phyloP scores from a whole-genome alignment of 2,888 invertebrate species.

The Amblyteles armatorius region DNA sequence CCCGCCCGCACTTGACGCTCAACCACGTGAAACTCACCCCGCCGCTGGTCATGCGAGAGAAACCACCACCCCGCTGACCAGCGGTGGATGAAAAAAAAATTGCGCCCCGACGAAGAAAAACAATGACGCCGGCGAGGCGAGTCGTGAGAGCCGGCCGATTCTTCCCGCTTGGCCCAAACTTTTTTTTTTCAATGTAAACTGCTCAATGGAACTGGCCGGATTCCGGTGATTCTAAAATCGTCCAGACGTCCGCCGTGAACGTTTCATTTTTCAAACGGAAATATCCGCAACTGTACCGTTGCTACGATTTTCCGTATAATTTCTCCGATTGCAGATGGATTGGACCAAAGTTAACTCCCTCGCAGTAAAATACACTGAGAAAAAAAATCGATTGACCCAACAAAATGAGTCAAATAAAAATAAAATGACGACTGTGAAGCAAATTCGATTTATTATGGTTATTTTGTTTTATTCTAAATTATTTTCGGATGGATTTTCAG shows the following conservation, averaged over 20 bases:
- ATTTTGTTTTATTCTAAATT: too few relatives aligned
- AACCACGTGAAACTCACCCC: constrained; percentile 39
- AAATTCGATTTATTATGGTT: too few relatives aligned
- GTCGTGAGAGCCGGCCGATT: constrained; percentile 9
- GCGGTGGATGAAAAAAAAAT: constrained; percentile 27
- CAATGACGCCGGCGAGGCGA: constrained; percentile 25
- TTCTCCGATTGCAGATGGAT: neutral
- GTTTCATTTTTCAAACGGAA: constrained; percentile 25
- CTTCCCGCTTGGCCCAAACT: constrained; percentile 16
- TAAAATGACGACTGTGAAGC: too few relatives aligned
- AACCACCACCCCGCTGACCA: constrained; percentile 30
- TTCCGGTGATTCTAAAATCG: neutral
- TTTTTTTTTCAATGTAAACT: constrained; percentile 17
- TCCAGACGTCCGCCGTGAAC: constrained; percentile 3
- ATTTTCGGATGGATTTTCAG: too few relatives aligned
- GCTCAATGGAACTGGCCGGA: constrained; percentile 23
- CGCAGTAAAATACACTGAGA: too few relatives aligned
- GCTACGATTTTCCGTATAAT: neutral
- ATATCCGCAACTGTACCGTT: neutral
- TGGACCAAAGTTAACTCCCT: neutral
- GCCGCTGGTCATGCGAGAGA: constrained; percentile 60
- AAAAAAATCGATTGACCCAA: too few relatives aligned
- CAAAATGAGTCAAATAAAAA: too few relatives aligned
- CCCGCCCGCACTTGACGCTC: constrained; percentile 43
- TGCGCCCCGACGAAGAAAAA: constrained; percentile 59